Evolutionary conservation across 1,140 invertebrate species (phyloP).

Genomic region (Phymorhynchus buccinoides): DNA sequence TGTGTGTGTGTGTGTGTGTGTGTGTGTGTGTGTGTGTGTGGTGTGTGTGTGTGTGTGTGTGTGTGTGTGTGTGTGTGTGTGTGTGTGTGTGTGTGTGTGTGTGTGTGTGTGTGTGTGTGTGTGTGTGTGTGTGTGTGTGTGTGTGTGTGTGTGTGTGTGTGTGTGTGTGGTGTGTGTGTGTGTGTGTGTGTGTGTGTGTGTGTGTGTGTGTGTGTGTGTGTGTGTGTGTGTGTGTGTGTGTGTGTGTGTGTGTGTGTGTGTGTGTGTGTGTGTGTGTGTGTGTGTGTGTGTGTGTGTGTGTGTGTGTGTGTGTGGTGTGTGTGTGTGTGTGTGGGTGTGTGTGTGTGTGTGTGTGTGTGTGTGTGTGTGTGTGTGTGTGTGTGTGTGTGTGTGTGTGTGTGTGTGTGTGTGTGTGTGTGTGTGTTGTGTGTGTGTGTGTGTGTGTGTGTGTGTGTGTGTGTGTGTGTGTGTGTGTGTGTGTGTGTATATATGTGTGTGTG

Average conservation of each 20-base stretch:
- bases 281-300: no score
- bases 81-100: neutral
- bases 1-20: conserved; percentile 2
- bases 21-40: neutral
- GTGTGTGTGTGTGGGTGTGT: no score
- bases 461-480: conserved; percentile 2
- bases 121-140: neutral
- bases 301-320: no score
- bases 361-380: no score
- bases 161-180: no score
- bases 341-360: no score
- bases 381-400: neutral
- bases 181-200: no score
- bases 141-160: conserved; percentile 10
- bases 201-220: no score
- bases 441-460: neutral
- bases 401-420: conserved; percentile 2
- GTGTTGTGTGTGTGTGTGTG: neutral
- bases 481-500: neutral
- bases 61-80: no score
- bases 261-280: no score
- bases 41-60: neutral
- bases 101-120: neutral
- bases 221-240: no score
- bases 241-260: no score